Percentiles rank a stretch among this genome's conserved stretches.
phyloP scores from a whole-genome alignment of 2,113 vertebrate genomes.

The Platichthys stellatus region DNA sequence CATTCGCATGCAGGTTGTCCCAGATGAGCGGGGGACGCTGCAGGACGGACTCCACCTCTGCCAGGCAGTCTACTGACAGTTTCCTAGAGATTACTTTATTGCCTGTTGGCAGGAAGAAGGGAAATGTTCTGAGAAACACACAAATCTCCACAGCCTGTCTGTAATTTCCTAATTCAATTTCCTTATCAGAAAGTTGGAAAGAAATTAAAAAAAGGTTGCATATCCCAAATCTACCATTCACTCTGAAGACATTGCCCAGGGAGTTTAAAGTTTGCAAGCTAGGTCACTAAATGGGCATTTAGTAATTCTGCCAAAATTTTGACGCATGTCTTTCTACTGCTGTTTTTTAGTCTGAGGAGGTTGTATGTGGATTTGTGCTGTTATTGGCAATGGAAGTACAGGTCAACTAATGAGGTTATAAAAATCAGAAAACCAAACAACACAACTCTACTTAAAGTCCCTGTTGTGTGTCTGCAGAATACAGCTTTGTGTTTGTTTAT shows the following conservation, averaged over 20 bases:
- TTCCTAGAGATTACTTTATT: slow-evolving; percentile 87
- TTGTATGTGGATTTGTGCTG: too few relatives aligned
- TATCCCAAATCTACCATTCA: too few relatives aligned
- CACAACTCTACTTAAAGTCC: background rate
- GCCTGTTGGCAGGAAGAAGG: slow-evolving; percentile 68
- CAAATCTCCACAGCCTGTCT: background rate
- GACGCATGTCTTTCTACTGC: background rate
- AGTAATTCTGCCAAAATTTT: background rate
- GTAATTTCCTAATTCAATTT: background rate
- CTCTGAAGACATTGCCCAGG: too few relatives aligned
- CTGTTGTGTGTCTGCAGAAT: background rate
- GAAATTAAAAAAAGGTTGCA: too few relatives aligned
- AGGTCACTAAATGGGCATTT: background rate
- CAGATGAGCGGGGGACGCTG: slow-evolving; percentile 84
- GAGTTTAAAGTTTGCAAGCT: too few relatives aligned
- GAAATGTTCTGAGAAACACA: background rate
- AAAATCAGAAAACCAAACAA: too few relatives aligned
- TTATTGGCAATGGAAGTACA: too few relatives aligned
- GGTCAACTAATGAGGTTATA: background rate
- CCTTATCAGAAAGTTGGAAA: background rate
- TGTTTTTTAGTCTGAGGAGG: too few relatives aligned
- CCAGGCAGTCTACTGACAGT: slow-evolving; percentile 79
- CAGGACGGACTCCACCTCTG: slow-evolving; percentile 85
- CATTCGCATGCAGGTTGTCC: slow-evolving; percentile 91
- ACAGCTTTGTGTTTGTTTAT: slow-evolving; percentile 7